phyloP scores from a whole-genome alignment of 1,140 invertebrate genomes.

The Homarus americanus region DNA sequence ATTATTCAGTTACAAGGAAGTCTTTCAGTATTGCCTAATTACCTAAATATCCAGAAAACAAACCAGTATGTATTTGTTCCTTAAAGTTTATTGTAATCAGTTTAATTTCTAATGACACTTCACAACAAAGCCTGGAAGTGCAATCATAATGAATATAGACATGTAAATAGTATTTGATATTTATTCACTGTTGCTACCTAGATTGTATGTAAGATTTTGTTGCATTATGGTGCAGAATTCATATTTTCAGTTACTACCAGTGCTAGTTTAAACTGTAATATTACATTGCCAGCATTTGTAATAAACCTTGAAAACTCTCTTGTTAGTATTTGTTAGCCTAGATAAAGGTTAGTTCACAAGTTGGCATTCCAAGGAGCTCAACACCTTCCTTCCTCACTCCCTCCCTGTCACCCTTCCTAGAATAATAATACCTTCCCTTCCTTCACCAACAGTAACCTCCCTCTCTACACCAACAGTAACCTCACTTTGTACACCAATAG shows the following conservation, averaged over 20 bases:
- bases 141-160: constrained; percentile 35
- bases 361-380: no score
- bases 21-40: neutral
- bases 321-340: neutral
- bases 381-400: no score
- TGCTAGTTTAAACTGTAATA: constrained; percentile 25
- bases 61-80: neutral
- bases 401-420: no score
- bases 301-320: constrained; percentile 11
- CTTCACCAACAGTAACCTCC: no score
- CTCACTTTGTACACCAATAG: no score
- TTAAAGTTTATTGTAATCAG: neutral
- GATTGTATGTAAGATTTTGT: constrained; percentile 22
- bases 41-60: neutral
- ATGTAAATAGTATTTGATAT: constrained; percentile 47
- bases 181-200: constrained; percentile 38
- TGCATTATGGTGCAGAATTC: constrained; percentile 21
- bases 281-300: constrained; percentile 26
- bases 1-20: constrained; percentile 15
- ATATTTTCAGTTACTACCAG: constrained; percentile 44
- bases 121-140: constrained; percentile 9
- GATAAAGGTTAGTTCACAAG: neutral
- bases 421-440: no score
- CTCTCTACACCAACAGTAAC: no score
- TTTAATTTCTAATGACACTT: neutral